Conservation (phyloP, 2,888 invertebrate species). For the Chloroclystis v-ata region DNA sequence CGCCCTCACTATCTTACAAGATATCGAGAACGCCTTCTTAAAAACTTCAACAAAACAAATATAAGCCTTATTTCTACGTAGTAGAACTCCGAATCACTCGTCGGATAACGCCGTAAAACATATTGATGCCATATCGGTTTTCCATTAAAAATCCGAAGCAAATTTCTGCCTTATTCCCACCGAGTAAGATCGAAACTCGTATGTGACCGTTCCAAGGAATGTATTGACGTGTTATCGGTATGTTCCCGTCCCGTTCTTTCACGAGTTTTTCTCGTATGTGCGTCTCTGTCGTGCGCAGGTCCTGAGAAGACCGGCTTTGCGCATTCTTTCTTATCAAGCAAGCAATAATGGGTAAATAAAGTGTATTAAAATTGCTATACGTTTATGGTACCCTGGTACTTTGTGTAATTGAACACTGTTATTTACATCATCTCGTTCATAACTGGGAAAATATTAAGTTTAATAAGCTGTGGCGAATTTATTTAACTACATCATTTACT, state of each 20-base stretch:
- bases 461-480: constrained; percentile 13
- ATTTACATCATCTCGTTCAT: constrained; percentile 30
- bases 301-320: constrained; percentile 63
- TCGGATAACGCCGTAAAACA: constrained; percentile 55
- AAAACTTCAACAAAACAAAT: constrained; percentile 42
- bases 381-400: constrained; percentile 51
- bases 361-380: constrained; percentile 47
- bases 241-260: constrained; percentile 64
- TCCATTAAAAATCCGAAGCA: constrained; percentile 57
- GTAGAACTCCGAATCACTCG: constrained; percentile 46
- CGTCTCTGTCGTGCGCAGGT: constrained; percentile 69
- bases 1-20: constrained; percentile 77
- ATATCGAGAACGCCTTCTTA: constrained; percentile 77
- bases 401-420: constrained; percentile 39
- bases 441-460: constrained; percentile 23
- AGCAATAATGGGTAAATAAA: constrained; percentile 54
- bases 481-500: constrained; percentile 15
- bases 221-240: constrained; percentile 78
- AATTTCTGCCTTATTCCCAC: constrained; percentile 42
- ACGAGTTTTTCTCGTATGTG: constrained; percentile 53
- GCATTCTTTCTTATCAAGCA: constrained; percentile 69
- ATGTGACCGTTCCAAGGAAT: constrained; percentile 58
- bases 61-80: constrained; percentile 43
- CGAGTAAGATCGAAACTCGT: constrained; percentile 45
- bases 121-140: constrained; percentile 78